Evolutionary conservation across 2,888 invertebrate genomes (phyloP).

Genomic region (Psylliodes chrysocephalus): DNA sequence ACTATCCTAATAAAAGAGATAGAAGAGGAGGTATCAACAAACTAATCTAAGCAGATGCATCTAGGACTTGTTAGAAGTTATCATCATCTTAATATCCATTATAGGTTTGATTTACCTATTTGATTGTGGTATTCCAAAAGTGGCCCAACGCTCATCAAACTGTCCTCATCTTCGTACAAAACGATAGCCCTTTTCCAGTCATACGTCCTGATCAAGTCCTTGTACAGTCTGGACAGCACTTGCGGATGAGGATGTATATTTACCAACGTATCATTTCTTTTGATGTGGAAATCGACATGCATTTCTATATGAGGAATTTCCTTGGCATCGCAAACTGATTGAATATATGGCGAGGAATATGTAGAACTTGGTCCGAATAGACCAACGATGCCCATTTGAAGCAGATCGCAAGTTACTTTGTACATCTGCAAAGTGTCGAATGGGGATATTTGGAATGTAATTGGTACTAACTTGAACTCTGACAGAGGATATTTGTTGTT

Average conservation of each 20-base stretch:
- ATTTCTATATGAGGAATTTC: conserved; percentile 62
- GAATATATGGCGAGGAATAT: conserved; percentile 69
- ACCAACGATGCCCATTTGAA: conserved; percentile 67
- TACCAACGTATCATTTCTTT: conserved; percentile 66
- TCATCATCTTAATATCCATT: no score
- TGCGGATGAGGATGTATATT: conserved; percentile 91
- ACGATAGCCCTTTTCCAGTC: conserved; percentile 88
- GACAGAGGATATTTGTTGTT: conserved; percentile 42
- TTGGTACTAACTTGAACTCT: conserved; percentile 42
- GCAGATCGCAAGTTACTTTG: conserved; percentile 52
- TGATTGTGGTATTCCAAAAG: conserved; percentile 61
- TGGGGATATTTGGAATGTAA: conserved; percentile 36
- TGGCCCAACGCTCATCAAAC: conserved; percentile 67
- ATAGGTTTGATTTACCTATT: no score
- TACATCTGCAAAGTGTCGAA: conserved; percentile 45
- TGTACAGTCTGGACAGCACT: conserved; percentile 69
- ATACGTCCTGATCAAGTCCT: conserved; percentile 76
- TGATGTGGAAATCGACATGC: conserved; percentile 74
- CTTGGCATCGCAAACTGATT: conserved; percentile 73
- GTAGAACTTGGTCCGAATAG: conserved; percentile 73
- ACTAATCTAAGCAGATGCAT: no score
- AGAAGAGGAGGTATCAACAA: no score
- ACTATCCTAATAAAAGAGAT: no score
- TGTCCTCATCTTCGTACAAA: conserved; percentile 76
- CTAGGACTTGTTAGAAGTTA: no score